phyloP scores from a whole-genome alignment of 2,797 vertebrate species.

The Danio aesculapii region DNA sequence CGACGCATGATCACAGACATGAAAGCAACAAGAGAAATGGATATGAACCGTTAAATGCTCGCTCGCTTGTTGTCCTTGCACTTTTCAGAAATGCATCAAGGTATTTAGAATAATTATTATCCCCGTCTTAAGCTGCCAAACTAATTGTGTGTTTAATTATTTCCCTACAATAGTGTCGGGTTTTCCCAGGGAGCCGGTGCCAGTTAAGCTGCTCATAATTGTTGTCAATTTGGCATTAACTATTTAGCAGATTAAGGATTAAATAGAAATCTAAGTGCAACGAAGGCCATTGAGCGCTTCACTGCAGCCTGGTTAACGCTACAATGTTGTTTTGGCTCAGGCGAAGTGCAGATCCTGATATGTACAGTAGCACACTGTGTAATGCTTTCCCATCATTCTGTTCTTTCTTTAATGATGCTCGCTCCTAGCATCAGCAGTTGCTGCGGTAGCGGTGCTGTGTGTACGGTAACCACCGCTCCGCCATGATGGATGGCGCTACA shows the following conservation, averaged over 20 bases:
- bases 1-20: slow-evolving; percentile 40
- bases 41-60: slow-evolving; percentile 26
- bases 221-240: slow-evolving; percentile 71
- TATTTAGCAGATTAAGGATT: slow-evolving; percentile 70
- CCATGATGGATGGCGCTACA: slow-evolving; percentile 50
- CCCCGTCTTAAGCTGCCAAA: slow-evolving; percentile 64
- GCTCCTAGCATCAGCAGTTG: slow-evolving; percentile 52
- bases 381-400: slow-evolving; percentile 48
- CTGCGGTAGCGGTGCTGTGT: slow-evolving; percentile 11
- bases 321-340: slow-evolving; percentile 50
- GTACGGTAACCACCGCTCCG: slow-evolving; percentile 32
- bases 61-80: slow-evolving; percentile 48
- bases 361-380: slow-evolving; percentile 23
- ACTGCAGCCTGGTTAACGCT: slow-evolving; percentile 26
- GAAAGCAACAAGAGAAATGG: background rate
- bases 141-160: slow-evolving; percentile 73
- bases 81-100: slow-evolving; percentile 68
- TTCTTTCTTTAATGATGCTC: slow-evolving; percentile 54
- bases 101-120: slow-evolving; percentile 67
- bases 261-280: slow-evolving; percentile 55
- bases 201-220: slow-evolving; percentile 67
- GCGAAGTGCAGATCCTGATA: slow-evolving; percentile 53
- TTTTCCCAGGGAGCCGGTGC: slow-evolving; percentile 64
- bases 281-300: slow-evolving; percentile 49
- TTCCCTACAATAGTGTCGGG: slow-evolving; percentile 64